Conservation (phyloP, 2,797 vertebrate species). For the Tadarida brasiliensis region DNA sequence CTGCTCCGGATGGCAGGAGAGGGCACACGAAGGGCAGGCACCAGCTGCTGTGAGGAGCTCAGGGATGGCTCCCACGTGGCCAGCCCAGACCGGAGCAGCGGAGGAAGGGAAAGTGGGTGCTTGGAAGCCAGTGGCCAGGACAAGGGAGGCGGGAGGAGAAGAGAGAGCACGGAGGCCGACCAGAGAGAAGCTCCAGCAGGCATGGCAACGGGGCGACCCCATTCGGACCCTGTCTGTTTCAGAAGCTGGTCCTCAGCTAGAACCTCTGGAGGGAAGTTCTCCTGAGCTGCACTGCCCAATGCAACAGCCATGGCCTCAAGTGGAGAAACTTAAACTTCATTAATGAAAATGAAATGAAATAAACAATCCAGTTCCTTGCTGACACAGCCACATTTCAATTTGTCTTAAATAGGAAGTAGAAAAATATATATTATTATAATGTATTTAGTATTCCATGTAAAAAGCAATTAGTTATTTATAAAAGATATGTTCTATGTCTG, state of each 20-base stretch:
- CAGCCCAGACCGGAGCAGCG: rapidly evolving
- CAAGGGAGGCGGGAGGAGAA: neutral
- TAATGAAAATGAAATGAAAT: neutral
- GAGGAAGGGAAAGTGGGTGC: too few relatives aligned
- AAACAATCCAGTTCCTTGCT: neutral
- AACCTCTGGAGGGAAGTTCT: neutral
- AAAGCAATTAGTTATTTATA: neutral
- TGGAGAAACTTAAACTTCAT: neutral
- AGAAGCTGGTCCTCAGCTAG: neutral
- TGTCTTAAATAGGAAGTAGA: neutral
- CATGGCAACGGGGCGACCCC: rapidly evolving
- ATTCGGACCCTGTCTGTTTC: neutral
- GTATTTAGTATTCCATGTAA: neutral
- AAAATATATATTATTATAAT: neutral
- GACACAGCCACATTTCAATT: neutral
- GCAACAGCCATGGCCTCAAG: neutral
- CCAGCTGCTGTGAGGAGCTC: neutral
- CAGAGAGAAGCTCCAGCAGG: neutral
- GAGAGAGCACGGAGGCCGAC: too few relatives aligned
- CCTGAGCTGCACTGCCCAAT: neutral
- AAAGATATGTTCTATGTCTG: neutral
- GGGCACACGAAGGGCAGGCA: rapidly evolving
- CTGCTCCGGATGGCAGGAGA: neutral
- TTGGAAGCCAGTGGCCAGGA: neutral
- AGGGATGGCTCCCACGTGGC: neutral